A percentile compares a stretch with the other conserved stretches of the same genome.
Evolutionary conservation across 2,797 vertebrate species (phyloP).

Genomic region (Passerculus sandwichensis): DNA sequence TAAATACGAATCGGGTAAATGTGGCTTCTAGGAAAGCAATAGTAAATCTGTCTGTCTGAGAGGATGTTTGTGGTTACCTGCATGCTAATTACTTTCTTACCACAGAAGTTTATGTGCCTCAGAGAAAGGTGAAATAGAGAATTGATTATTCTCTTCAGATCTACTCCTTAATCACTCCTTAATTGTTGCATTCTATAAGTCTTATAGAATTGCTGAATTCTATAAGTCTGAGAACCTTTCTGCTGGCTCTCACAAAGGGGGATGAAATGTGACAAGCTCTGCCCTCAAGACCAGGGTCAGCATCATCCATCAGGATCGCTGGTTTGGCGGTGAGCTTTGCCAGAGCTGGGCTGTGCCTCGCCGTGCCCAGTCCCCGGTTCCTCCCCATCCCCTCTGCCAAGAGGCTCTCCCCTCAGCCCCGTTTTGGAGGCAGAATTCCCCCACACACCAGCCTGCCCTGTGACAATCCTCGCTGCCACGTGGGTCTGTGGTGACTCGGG

Average conservation of each 20-base stretch:
- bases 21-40: background rate
- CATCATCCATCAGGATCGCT: fast-evolving
- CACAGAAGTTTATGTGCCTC: background rate
- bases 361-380: background rate
- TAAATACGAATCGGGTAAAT: background rate
- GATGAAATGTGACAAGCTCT: background rate
- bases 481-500: background rate
- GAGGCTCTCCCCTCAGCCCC: too few relatives aligned
- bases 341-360: background rate
- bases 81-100: background rate
- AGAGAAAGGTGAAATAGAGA: background rate
- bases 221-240: background rate
- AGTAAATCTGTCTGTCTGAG: background rate
- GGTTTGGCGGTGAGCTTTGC: background rate
- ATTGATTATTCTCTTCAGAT: background rate
- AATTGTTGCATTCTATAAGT: background rate
- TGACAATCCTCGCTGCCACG: fast-evolving
- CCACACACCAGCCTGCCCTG: background rate
- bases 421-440: background rate
- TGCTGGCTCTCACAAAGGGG: fast-evolving
- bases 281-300: background rate
- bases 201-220: background rate
- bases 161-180: background rate
- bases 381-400: background rate
- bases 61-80: background rate